Evolutionary conservation across 35 echinoderm and acorn worm species (phyloP).

Genomic region (Apostichopus parvimensis): DNA sequence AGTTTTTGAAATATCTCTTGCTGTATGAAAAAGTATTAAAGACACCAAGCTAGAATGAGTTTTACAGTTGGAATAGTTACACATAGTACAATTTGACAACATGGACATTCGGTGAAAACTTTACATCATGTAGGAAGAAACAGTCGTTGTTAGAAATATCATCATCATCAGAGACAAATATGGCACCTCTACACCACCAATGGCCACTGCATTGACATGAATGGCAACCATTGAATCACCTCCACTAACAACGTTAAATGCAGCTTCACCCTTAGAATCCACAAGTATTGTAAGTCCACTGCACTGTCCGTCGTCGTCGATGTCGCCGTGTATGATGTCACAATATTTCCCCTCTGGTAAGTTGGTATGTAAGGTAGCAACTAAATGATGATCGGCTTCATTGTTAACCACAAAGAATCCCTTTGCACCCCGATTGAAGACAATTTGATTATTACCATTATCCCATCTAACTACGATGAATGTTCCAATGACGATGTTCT

Average conservation of each 20-base stretch:
- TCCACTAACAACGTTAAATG: slow-evolving; percentile 44
- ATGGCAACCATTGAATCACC: slow-evolving; percentile 61
- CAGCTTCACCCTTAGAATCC: slow-evolving; percentile 18
- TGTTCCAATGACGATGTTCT: slow-evolving; percentile 34
- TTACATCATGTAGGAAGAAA: neutral
- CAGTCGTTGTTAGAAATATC: neutral
- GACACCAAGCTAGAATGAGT: neutral
- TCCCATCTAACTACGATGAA: slow-evolving; percentile 66
- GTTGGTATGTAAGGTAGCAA: slow-evolving; percentile 49
- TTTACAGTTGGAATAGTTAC: neutral
- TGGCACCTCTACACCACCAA: neutral
- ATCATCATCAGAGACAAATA: too few species aligned
- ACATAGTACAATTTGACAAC: neutral
- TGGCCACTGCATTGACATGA: slow-evolving; percentile 51
- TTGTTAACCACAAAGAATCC: slow-evolving; percentile 76
- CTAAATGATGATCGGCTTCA: neutral
- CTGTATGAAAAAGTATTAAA: neutral
- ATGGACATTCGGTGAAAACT: neutral
- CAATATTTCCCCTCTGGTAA: slow-evolving; percentile 74
- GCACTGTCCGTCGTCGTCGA: neutral
- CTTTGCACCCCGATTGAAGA: slow-evolving; percentile 67
- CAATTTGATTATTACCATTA: slow-evolving; percentile 69
- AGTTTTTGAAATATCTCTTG: too few species aligned
- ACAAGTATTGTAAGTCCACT: slow-evolving; percentile 42
- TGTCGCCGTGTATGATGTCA: slow-evolving; percentile 67